phyloP scores from a whole-genome alignment of 2,797 vertebrate genomes.

The Pipistrellus nathusii region DNA sequence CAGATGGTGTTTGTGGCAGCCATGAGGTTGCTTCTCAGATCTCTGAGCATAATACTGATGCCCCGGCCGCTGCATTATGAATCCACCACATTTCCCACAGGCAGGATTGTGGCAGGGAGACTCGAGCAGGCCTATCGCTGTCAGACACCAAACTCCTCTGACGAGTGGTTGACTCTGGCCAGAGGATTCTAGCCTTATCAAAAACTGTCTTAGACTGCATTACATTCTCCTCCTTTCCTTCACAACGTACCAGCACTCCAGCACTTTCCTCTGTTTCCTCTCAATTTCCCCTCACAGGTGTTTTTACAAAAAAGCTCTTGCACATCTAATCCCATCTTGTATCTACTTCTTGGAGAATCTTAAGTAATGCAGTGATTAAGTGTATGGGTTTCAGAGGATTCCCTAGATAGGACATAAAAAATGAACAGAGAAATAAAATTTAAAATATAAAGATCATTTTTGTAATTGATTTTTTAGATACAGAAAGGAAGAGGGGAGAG shows the following conservation, averaged over 20 bases:
- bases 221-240: neutral
- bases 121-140: neutral
- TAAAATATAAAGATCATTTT: neutral
- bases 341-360: neutral
- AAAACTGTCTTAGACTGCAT: neutral
- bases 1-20: constrained; percentile 55
- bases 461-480: neutral
- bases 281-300: neutral
- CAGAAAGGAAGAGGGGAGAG: neutral
- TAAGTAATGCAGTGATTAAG: neutral
- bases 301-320: neutral
- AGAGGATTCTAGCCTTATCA: neutral
- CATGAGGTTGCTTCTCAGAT: constrained; percentile 10
- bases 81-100: neutral
- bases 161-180: neutral
- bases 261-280: neutral
- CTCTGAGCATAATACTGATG: neutral
- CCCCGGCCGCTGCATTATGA: neutral
- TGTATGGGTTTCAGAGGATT: constrained; percentile 20
- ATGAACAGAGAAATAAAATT: constrained; percentile 29
- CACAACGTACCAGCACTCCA: neutral
- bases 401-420: constrained; percentile 3
- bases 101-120: neutral
- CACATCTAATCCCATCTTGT: neutral
- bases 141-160: neutral